Conservation (phyloP, 2,113 vertebrate species). For the Cettia cetti region DNA sequence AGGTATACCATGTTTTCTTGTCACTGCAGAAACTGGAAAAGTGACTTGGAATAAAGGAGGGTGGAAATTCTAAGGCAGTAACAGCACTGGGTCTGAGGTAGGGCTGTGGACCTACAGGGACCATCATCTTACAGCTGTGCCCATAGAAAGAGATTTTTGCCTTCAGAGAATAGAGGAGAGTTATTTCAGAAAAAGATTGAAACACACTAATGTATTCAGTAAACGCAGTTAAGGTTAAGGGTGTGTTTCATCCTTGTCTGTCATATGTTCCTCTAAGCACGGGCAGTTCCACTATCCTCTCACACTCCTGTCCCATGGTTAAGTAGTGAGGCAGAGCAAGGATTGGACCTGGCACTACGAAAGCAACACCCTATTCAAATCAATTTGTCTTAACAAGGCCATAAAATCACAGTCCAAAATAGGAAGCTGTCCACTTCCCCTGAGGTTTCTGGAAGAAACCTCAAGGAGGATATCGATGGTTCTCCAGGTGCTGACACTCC, state of each 20-base stretch:
- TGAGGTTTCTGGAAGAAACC: neutral
- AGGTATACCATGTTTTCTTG: neutral
- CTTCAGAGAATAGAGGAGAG: neutral
- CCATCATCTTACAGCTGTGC: neutral
- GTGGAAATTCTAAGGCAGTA: neutral
- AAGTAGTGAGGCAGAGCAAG: neutral
- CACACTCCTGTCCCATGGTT: neutral
- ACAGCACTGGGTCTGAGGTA: neutral
- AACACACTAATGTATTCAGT: neutral
- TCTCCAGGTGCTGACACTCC: neutral
- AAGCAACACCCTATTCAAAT: neutral
- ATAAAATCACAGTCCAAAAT: neutral
- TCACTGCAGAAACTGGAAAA: neutral
- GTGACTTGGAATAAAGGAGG: neutral
- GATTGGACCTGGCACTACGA: neutral
- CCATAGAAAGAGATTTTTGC: neutral
- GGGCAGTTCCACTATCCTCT: neutral
- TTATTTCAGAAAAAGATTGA: neutral
- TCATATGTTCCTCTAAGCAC: neutral
- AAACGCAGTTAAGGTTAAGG: neutral
- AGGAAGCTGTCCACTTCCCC: neutral
- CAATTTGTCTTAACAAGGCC: neutral
- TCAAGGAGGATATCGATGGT: neutral
- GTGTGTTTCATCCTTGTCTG: neutral
- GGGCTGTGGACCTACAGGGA: neutral